Percentiles rank a stretch among this genome's conserved stretches.
These are phyloP conservation scores for Leptinotarsa rubiginosa DNA, from an alignment of 2,888 invertebrate genomes.

Conservation along the genomic window DNA sequence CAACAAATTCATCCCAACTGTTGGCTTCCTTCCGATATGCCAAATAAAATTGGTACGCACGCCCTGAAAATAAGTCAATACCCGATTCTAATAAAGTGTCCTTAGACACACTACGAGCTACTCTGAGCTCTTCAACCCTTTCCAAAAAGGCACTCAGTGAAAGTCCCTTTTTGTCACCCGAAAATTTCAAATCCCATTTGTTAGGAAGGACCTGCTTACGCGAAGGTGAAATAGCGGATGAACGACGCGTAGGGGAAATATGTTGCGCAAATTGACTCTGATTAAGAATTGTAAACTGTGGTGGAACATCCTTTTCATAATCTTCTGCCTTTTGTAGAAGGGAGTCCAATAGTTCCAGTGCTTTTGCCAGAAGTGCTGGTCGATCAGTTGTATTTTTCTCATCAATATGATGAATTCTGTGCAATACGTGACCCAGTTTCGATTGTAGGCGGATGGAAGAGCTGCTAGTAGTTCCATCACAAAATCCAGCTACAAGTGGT, in stretches of 20 bases:
- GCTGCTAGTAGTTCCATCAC: too few relatives aligned
- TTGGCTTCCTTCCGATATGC: conserved; percentile 12
- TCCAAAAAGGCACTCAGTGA: conserved; percentile 38
- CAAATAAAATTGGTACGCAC: conserved; percentile 29
- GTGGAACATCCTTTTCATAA: neutral
- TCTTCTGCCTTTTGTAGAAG: neutral
- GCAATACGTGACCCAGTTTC: too few relatives aligned
- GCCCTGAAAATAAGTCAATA: conserved; percentile 36
- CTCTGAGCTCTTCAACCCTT: conserved; percentile 32
- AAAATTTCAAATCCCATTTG: conserved; percentile 37
- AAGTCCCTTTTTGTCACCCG: conserved; percentile 24
- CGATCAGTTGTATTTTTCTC: too few relatives aligned
- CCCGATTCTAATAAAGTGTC: conserved; percentile 34
- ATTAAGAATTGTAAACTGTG: neutral
- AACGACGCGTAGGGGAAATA: neutral
- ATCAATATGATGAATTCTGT: too few relatives aligned
- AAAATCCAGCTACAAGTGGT: too few relatives aligned
- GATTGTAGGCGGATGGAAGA: too few relatives aligned
- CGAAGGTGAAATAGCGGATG: neutral
- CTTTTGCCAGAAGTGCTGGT: too few relatives aligned
- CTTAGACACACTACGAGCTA: conserved; percentile 30
- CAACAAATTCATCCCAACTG: conserved; percentile 22
- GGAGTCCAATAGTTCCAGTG: neutral
- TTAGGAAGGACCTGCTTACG: neutral
- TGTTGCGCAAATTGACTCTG: neutral